These are phyloP conservation scores for Dipus sagitta DNA, from an alignment of 2,797 vertebrate genomes.

Conservation along the genomic window DNA sequence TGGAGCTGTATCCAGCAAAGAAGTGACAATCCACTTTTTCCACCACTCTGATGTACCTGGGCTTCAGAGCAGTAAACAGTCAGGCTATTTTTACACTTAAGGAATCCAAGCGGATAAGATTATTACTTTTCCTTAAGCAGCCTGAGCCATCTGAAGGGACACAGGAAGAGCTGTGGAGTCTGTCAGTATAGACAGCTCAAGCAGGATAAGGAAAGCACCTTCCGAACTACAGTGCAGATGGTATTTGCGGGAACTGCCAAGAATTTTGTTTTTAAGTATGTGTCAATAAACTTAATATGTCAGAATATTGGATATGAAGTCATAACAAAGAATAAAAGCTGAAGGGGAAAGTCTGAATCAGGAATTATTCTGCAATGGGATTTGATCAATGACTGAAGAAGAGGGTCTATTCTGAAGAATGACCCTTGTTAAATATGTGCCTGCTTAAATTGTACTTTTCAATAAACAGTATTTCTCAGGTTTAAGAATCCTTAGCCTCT, in stretches of 20 bases:
- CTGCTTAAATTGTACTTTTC: not conserved
- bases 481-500: conserved; percentile 17
- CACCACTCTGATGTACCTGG: conserved; percentile 66
- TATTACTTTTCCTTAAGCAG: conserved; percentile 47
- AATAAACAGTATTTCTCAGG: not conserved
- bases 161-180: not conserved
- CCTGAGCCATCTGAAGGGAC: conserved; percentile 71
- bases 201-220: not conserved
- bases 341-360: accelerated
- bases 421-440: not conserved
- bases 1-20: conserved; percentile 72
- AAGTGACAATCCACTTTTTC: conserved; percentile 78
- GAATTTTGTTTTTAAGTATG: conserved; percentile 66
- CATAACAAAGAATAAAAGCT: conserved; percentile 27
- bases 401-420: conserved; percentile 54
- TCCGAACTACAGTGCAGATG: not conserved
- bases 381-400: conserved; percentile 39
- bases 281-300: conserved; percentile 55
- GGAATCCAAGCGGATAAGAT: conserved; percentile 66
- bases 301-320: not conserved
- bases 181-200: conserved; percentile 61
- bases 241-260: not conserved
- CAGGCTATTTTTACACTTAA: conserved; percentile 69
- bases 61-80: conserved; percentile 72
- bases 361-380: not conserved